Percentiles rank a stretch among this genome's conserved stretches.
phyloP scores from a whole-genome alignment of 2,888 invertebrate genomes.

The Chymomyza fuscimana region DNA sequence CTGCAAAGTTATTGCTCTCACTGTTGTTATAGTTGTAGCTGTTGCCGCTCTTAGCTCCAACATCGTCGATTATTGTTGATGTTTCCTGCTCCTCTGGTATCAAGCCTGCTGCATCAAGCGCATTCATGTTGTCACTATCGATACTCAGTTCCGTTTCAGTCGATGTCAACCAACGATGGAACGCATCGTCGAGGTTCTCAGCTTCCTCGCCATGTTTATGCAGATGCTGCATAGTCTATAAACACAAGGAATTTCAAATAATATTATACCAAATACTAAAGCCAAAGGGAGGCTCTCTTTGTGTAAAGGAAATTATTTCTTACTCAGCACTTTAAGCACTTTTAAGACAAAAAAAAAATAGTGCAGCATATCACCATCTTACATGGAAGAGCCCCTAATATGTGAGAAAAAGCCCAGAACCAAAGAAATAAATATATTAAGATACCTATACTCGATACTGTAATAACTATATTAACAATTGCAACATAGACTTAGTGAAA shows the following conservation, averaged over 20 bases:
- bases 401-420: no score
- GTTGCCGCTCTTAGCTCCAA: slow-evolving; percentile 39
- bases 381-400: no score
- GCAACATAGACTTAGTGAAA: no score
- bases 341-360: no score
- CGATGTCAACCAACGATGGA: slow-evolving; percentile 76
- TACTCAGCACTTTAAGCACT: no score
- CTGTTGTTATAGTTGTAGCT: slow-evolving; percentile 35
- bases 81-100: slow-evolving; percentile 51
- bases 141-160: slow-evolving; percentile 75
- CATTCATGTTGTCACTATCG: slow-evolving; percentile 57
- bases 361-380: no score
- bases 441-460: no score
- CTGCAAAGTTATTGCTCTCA: slow-evolving; percentile 24
- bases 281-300: neutral
- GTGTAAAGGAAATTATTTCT: no score
- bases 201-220: slow-evolving; percentile 45
- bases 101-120: slow-evolving; percentile 23
- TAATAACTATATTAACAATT: no score
- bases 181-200: slow-evolving; percentile 72
- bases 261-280: neutral
- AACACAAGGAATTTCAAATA: neutral
- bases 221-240: slow-evolving; percentile 25
- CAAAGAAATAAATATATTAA: no score
- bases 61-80: slow-evolving; percentile 63